Conservation (phyloP, 64 coral and sea anemone genomes). For the Montipora foliosa region DNA sequence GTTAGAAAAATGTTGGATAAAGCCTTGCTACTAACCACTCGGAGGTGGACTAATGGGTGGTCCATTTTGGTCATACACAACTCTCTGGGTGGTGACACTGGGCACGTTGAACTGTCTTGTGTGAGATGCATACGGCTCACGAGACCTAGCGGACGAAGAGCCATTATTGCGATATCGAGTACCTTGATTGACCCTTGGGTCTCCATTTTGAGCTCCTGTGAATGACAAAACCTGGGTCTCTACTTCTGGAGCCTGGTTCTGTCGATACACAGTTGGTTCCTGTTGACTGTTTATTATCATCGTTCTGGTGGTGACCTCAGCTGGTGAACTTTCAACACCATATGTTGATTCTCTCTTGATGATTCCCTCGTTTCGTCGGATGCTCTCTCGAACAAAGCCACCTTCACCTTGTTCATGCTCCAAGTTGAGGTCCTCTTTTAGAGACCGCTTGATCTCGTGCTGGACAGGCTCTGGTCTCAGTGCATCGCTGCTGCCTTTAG, state of each 20-base stretch:
- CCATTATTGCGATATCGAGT: slow-evolving; percentile 30
- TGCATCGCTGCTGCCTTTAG: slow-evolving; percentile 27
- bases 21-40: slow-evolving; percentile 33
- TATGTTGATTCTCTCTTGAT: slow-evolving; percentile 63
- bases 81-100: slow-evolving; percentile 62
- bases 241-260: slow-evolving; percentile 77
- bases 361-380: slow-evolving; percentile 46
- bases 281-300: slow-evolving; percentile 74
- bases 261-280: slow-evolving; percentile 75
- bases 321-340: slow-evolving; percentile 56
- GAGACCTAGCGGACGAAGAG: neutral
- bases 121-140: slow-evolving; percentile 36
- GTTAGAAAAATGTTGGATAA: slow-evolving; percentile 36
- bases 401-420: slow-evolving; percentile 88
- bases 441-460: slow-evolving; percentile 69
- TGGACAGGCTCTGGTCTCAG: neutral
- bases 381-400: slow-evolving; percentile 88
- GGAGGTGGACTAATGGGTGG: slow-evolving; percentile 38
- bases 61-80: slow-evolving; percentile 78
- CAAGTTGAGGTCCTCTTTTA: slow-evolving; percentile 78
- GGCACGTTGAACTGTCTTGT: slow-evolving; percentile 58
- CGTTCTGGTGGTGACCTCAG: slow-evolving; percentile 75
- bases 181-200: slow-evolving; percentile 28
- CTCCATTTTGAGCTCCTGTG: slow-evolving; percentile 27
- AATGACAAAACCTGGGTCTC: slow-evolving; percentile 76